phyloP scores from a whole-genome alignment of 2,113 vertebrate species.

The Romanogobio albipinnatus region DNA sequence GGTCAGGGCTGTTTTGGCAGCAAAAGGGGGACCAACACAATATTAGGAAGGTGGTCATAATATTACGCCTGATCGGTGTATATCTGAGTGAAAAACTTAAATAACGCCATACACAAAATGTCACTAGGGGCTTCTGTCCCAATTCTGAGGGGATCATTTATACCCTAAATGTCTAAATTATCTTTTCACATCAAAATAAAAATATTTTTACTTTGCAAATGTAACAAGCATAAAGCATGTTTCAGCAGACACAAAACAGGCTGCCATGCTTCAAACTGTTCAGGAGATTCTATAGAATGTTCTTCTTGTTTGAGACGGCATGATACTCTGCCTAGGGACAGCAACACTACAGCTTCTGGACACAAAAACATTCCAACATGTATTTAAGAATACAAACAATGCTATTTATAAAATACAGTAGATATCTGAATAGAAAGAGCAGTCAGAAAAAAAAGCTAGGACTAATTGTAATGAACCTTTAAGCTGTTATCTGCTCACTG shows the following conservation, averaged over 20 bases:
- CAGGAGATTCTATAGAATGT: background rate
- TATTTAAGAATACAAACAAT: background rate
- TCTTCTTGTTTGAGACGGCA: background rate
- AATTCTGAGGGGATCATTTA: background rate
- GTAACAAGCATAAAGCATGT: background rate
- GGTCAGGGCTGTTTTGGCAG: no score
- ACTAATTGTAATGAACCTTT: background rate
- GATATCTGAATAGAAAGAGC: background rate
- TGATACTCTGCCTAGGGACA: background rate
- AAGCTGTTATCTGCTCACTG: conserved; percentile 2
- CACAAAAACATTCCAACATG: background rate
- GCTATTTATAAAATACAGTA: background rate
- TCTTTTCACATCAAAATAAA: background rate
- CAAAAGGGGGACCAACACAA: no score
- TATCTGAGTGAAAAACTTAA: no score
- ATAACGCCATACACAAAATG: background rate
- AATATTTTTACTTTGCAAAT: background rate
- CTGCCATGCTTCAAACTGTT: background rate
- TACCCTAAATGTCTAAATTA: background rate
- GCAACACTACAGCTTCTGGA: background rate
- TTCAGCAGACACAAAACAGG: background rate
- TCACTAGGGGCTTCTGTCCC: background rate
- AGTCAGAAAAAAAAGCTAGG: background rate
- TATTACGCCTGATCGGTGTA: no score
- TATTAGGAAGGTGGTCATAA: no score